A percentile compares a stretch with the other conserved stretches of the same genome.
These are phyloP conservation scores for Cetoscarus ocellatus DNA, from an alignment of 2,797 vertebrate species.

Conservation along the genomic window DNA sequence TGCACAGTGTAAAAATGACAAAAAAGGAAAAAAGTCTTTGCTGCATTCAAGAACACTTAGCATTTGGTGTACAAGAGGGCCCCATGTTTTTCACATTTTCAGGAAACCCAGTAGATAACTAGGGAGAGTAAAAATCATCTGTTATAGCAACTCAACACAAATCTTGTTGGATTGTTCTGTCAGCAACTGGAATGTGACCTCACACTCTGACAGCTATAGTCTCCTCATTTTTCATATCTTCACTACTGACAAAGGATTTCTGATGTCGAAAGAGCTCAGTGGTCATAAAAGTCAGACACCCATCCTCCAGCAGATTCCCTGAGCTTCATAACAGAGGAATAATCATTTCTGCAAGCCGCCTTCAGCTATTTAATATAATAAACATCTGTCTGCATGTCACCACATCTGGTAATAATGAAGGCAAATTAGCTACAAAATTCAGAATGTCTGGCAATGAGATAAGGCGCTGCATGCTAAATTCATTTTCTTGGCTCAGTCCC, in stretches of 20 bases:
- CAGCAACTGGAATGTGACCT: slow-evolving; percentile 47
- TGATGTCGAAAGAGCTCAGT: slow-evolving; percentile 38
- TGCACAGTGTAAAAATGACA: no score
- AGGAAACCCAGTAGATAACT: slow-evolving; percentile 15
- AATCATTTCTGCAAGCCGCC: slow-evolving; percentile 66
- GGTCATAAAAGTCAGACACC: slow-evolving; percentile 52
- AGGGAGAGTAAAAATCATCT: slow-evolving; percentile 17
- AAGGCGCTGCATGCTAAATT: slow-evolving; percentile 82
- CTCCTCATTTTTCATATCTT: slow-evolving; percentile 43
- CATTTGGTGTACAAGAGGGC: no score
- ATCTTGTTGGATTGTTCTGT: slow-evolving; percentile 43
- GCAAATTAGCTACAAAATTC: slow-evolving; percentile 88
- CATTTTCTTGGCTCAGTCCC: slow-evolving; percentile 81
- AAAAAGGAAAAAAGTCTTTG: no score
- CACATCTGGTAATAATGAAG: slow-evolving; percentile 90
- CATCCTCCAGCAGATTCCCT: slow-evolving; percentile 58
- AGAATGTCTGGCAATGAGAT: slow-evolving; percentile 86
- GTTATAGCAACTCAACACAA: slow-evolving; percentile 29
- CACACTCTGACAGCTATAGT: slow-evolving; percentile 22
- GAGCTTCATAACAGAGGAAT: slow-evolving; percentile 63
- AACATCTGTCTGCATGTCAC: slow-evolving; percentile 83
- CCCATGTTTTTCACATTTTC: slow-evolving; percentile 21
- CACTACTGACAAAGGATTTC: slow-evolving; percentile 41
- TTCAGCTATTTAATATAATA: slow-evolving; percentile 75
- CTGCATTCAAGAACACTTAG: no score